Base-by-base conservation (phyloP, 2,797 vertebrate species). In the Parotocinclus haroldoi region DNA sequence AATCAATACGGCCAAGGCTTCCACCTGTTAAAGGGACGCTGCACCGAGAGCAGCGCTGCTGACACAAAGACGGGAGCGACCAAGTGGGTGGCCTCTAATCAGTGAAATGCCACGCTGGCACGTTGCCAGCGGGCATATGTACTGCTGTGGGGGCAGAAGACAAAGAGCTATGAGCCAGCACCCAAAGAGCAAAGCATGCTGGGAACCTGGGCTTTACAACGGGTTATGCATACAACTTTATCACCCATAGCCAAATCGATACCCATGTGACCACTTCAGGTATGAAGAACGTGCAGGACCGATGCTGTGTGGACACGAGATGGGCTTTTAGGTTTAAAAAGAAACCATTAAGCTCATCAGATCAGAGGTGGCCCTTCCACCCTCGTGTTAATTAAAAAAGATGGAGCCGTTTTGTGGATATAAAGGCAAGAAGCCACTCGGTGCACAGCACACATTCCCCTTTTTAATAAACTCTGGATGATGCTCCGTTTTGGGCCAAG, bases 41-140 rank as follows among this genome's bases (percentile, higher is more conserved):
- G 69, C 60, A 65, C 58, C 48, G 52, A 76, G 66, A 69, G 66
- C 45, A 27, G 69, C 67, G 52, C 72, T 55, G 69, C 61, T 54
- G 53, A 18, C 64, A 69, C 66, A 78, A 76, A 76, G 77, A 69
- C 67, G 56, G 39, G 65, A 79, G 73, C 45, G 81, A 49, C 72
- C 19, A 72, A 80, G 78, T 76, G 75, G 75, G 84, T 83, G 80
- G 78, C 78, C 78, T 83, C 79, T 86, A 87, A 87, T 88, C 79
- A 86, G 85, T 36, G 42, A 85, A 85, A 84, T 69, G 76, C 61
- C 61, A 69, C 55, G 56, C 42, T 79, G 78, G 75, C 68, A 18
- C 17, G 4, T 63, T 74, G 77, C 77, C 77, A 66, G 38, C 9
- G 63, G 49, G 74, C 48, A 80, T 76, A 59, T 58, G 55, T 48